Evolutionary conservation across 2,888 invertebrate genomes (phyloP).

Genomic region (Euproctis similis): DNA sequence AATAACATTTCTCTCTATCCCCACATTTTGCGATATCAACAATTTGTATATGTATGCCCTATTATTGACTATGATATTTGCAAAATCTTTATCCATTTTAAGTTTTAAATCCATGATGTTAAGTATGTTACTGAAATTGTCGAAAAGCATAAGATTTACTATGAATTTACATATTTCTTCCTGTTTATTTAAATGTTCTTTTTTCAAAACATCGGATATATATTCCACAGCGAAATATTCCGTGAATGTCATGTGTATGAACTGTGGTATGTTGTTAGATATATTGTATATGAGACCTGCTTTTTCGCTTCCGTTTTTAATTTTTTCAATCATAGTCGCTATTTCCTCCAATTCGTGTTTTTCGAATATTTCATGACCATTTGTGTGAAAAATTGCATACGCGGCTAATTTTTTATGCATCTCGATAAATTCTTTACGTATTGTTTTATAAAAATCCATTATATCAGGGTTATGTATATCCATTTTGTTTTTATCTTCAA

Average conservation of each 20-base stretch:
- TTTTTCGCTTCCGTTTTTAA: slow-evolving; percentile 6
- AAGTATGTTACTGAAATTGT: neutral
- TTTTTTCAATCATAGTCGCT: neutral
- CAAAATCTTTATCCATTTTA: slow-evolving; percentile 1
- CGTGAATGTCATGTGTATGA: slow-evolving; percentile 3
- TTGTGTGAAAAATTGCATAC: slow-evolving; percentile 3
- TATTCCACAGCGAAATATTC: slow-evolving; percentile 4
- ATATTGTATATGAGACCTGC: slow-evolving; percentile 3
- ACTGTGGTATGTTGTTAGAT: slow-evolving; percentile 1
- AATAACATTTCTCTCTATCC: neutral
- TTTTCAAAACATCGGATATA: slow-evolving; percentile 2
- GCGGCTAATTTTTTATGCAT: slow-evolving; percentile 8
- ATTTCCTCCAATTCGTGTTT: slow-evolving; percentile 4
- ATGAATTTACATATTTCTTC: neutral
- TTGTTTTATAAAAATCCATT: slow-evolving; percentile 1
- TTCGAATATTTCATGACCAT: slow-evolving; percentile 1
- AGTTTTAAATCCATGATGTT: slow-evolving; percentile 1
- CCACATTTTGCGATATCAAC: neutral
- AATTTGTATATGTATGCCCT: neutral
- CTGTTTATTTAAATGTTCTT: neutral
- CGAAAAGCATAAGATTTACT: neutral
- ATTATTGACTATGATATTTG: neutral
- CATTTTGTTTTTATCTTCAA: slow-evolving; percentile 10
- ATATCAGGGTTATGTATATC: slow-evolving; percentile 8
- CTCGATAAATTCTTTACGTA: neutral